Base-by-base conservation (phyloP, 2,113 vertebrate genomes). In the Entelurus aequoreus region DNA sequence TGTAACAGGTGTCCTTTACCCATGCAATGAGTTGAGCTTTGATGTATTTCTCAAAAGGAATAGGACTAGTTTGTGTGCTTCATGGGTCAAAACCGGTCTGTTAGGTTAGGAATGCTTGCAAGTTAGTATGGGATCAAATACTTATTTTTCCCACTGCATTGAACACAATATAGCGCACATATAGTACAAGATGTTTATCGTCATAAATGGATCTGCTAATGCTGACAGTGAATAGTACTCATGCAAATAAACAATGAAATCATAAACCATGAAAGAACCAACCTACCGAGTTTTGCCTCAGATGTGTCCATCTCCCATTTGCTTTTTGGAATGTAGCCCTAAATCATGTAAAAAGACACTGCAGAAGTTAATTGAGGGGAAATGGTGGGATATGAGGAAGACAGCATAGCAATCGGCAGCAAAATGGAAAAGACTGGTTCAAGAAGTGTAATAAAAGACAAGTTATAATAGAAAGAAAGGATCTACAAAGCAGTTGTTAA, bases 261-360 rank as follows among this genome's bases (percentile, higher is more conserved):
- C 13, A 61, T 8, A 14, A 60, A 46, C 9, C 16, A 6, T 48
- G 69, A 65, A 53, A 81, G 58, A 48, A 84, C 89, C 88, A 84
- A 95, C 97, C 90, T 91, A 99, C 97, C 97, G 75, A 99, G 94
- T 88, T 97, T 98, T 74, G 95, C 97, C 89, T 98, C 97, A 84
- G 97, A 99, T 64, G 97, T 99, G 90, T 99, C 97, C 95, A 99
- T 99, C 94, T 99, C 97, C 96, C 97, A 99, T 95, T 98, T 99
- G 95, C 97, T 99, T 97, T 98, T 98, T 89, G 97, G 95, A 95
- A 99, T 94, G 93, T 98, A 98, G 89, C 94, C 97, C 97, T 99
- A 93, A 84, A 94, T 98, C 88, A 90, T 91, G 93, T 92, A 97
- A 93, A 96, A 82, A 98, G 92, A 99, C 92, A 95, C 94, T 96